Percentiles rank a stretch among this genome's conserved stretches.
phyloP scores from a whole-genome alignment of 23 tunicate genomes.

The Oikopleura vanhoeffeni region DNA sequence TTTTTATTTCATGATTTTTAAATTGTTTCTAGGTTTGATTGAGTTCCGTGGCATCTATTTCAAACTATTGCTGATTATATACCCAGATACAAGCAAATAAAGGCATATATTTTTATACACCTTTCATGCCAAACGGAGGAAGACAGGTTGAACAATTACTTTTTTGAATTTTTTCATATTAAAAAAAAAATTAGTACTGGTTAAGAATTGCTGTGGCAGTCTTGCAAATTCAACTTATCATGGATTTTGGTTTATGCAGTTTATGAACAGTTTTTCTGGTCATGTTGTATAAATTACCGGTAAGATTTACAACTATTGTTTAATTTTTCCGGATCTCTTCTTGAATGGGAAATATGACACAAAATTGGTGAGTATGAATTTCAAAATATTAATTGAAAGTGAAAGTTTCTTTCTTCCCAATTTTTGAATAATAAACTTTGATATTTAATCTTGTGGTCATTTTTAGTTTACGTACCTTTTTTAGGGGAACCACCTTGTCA shows the following conservation, averaged over 20 bases:
- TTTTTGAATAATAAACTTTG: not conserved
- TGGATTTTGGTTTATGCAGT: conserved; percentile 57
- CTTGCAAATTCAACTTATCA: conserved; percentile 61
- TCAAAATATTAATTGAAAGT: too few species aligned
- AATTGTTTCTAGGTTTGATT: not conserved
- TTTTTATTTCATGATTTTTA: too few species aligned
- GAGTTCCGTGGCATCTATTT: not conserved
- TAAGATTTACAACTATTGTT: too few species aligned
- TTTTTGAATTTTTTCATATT: not conserved
- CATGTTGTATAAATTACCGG: conserved; percentile 70
- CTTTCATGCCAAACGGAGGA: conserved; percentile 57
- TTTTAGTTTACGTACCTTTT: too few species aligned
- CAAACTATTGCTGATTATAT: not conserved
- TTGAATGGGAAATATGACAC: too few species aligned
- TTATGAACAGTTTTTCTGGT: conserved; percentile 77
- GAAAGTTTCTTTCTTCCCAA: not conserved
- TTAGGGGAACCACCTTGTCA: too few species aligned
- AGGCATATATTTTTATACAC: conserved; percentile 35
- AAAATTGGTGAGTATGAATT: too few species aligned
- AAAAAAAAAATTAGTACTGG: not conserved
- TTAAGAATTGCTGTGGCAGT: conserved; percentile 53
- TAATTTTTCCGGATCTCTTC: not conserved
- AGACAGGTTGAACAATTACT: not conserved
- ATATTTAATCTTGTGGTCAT: too few species aligned
- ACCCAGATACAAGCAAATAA: too few species aligned